A percentile compares a stretch with the other conserved stretches of the same genome.
Conservation (phyloP, 2,797 vertebrate species). For the Cossypha niveicapilla region DNA sequence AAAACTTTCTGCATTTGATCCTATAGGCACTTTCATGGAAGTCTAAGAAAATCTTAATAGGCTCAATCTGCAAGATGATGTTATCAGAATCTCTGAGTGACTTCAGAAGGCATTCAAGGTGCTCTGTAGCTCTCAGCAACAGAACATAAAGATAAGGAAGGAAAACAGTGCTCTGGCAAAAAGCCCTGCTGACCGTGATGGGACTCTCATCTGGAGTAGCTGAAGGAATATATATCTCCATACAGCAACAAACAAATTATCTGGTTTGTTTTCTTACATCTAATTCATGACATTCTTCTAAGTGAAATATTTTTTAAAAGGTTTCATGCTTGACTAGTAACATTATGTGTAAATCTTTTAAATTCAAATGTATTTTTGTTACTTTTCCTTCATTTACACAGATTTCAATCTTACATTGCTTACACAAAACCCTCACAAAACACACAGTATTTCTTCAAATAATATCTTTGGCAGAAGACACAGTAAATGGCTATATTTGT, state of each 20-base stretch:
- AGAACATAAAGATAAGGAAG: neutral
- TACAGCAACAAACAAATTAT: neutral
- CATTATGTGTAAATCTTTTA: neutral
- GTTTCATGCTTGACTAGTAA: neutral
- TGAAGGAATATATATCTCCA: neutral
- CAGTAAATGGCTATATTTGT: neutral
- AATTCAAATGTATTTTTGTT: neutral
- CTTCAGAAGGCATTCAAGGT: neutral
- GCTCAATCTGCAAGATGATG: neutral
- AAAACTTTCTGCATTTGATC: neutral
- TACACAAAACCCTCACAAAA: neutral
- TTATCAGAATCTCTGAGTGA: neutral
- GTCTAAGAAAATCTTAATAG: neutral
- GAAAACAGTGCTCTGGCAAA: neutral
- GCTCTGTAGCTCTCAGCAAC: neutral
- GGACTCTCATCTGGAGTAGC: neutral
- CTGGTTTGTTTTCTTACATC: neutral
- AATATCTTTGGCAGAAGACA: neutral
- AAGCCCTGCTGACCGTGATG: fast-evolving
- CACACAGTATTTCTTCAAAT: neutral
- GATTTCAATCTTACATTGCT: neutral
- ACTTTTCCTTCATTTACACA: neutral
- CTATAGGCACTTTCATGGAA: neutral
- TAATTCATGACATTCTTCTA: neutral
- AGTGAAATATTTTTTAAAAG: neutral